These are phyloP conservation scores for Scaptomyza tumidula DNA, from an alignment of 2,888 invertebrate genomes.

Conservation along the genomic window DNA sequence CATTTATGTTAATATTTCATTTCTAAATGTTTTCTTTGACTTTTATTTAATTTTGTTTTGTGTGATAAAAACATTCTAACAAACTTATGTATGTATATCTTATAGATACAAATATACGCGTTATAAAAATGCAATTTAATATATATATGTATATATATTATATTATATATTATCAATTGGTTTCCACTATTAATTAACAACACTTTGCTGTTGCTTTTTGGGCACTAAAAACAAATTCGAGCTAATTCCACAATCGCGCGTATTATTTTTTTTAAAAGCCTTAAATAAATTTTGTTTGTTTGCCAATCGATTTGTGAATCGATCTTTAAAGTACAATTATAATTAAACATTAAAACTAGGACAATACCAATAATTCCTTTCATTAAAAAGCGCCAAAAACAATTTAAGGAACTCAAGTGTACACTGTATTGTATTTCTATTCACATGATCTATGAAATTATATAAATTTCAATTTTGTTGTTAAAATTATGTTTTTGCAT, in stretches of 20 bases:
- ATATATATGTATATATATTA: conserved; percentile 43
- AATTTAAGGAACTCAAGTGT: conserved; percentile 49
- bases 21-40: conserved; percentile 3
- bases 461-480: conserved; percentile 48
- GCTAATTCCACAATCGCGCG: conserved; percentile 52
- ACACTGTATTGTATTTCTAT: conserved; percentile 29
- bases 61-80: conserved; percentile 59
- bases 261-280: conserved; percentile 51
- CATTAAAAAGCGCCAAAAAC: conserved; percentile 42
- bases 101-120: conserved; percentile 56
- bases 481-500: conserved; percentile 25
- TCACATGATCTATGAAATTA: conserved; percentile 30
- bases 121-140: conserved; percentile 72
- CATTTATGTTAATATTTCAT: conserved; percentile 51
- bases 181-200: conserved; percentile 40
- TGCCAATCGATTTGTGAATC: conserved; percentile 13
- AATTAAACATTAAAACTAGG: conserved; percentile 20
- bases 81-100: conserved; percentile 52
- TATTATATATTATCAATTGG: conserved; percentile 31
- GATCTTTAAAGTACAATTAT: conserved; percentile 31
- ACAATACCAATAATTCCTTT: conserved; percentile 23
- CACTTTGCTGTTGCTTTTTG: conserved; percentile 34
- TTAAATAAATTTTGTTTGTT: conserved; percentile 31
- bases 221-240: conserved; percentile 69
- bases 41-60: not conserved